Conservation (phyloP, 2,113 vertebrate genomes). For the Ranitomeya imitator region DNA sequence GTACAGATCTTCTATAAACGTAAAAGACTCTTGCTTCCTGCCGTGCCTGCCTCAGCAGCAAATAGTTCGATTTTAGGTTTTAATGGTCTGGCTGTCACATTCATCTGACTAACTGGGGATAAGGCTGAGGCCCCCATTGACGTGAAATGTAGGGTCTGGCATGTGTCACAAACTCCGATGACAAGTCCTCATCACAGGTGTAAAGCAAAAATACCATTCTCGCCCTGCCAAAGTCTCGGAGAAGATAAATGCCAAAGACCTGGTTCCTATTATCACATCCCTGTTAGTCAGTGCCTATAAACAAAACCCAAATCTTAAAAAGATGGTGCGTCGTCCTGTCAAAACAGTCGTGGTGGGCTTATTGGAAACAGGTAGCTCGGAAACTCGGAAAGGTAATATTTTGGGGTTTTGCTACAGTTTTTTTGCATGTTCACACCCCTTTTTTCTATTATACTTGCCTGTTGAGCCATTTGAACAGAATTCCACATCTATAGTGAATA, state of each 20-base stretch:
- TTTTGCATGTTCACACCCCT: not conserved
- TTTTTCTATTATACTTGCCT: not conserved
- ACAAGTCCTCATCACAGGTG: slow-evolving; percentile 29
- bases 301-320: not conserved
- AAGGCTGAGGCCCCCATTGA: not conserved
- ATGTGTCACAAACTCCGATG: slow-evolving; percentile 1
- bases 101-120: slow-evolving; percentile 31
- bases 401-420: not conserved
- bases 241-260: not conserved
- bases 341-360: not conserved
- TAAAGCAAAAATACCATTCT: slow-evolving; percentile 15
- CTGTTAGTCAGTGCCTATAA: not conserved
- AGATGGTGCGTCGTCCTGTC: not conserved
- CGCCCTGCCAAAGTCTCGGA: not conserved
- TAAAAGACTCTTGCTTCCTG: not conserved
- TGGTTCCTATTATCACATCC: not conserved
- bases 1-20: not conserved
- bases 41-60: not conserved
- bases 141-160: slow-evolving; percentile 31
- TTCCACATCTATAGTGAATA: not conserved
- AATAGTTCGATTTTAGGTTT: slow-evolving; percentile 15
- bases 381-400: not conserved
- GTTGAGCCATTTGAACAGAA: not conserved
- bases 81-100: slow-evolving; percentile 19
- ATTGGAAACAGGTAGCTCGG: not conserved